These are phyloP conservation scores for Pharmacophagus antenor DNA, from an alignment of 2,888 invertebrate genomes.

Conservation along the genomic window DNA sequence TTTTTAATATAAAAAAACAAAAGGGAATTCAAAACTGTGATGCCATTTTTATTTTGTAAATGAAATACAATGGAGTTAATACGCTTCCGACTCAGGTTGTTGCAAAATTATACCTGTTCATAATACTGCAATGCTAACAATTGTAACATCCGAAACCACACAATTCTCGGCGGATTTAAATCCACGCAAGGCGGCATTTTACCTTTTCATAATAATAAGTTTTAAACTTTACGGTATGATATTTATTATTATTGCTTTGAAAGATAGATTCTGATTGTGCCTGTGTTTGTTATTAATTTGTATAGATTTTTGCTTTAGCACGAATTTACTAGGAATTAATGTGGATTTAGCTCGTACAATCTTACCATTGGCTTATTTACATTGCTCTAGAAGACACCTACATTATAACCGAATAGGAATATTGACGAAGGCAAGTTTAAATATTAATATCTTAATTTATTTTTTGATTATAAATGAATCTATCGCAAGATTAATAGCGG, in stretches of 20 bases:
- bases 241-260: not conserved
- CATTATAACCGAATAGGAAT: not conserved
- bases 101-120: constrained; percentile 6
- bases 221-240: not conserved
- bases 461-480: too few species aligned
- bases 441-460: too few species aligned
- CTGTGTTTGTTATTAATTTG: not conserved
- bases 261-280: not conserved
- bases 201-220: constrained; percentile 3
- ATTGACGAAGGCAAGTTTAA: too few species aligned
- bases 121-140: constrained; percentile 6
- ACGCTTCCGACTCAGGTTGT: constrained; percentile 2
- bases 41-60: constrained; percentile 3
- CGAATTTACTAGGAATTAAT: not conserved
- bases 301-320: not conserved
- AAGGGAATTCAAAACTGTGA: constrained; percentile 13
- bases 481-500: too few species aligned
- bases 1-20: constrained; percentile 10
- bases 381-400: too few species aligned
- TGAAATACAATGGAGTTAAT: constrained; percentile 6
- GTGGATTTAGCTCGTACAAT: too few species aligned
- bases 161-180: constrained; percentile 6
- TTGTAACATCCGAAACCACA: constrained; percentile 6
- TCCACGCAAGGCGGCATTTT: constrained; percentile 5
- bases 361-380: too few species aligned